Conservation (phyloP, 2,797 vertebrate species). For the Craterocephalus amniculus region DNA sequence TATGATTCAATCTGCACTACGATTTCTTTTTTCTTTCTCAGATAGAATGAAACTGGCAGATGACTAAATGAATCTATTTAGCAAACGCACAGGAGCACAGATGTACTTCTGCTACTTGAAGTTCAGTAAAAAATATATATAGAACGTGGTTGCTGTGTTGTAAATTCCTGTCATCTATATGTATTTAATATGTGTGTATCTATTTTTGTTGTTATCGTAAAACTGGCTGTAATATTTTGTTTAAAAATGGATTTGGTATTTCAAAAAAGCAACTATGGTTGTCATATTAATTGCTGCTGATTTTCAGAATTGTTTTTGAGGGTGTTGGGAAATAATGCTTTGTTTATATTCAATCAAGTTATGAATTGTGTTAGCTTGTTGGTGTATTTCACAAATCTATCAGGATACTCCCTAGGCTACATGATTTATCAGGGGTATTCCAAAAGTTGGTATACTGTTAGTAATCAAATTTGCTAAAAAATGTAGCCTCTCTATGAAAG, state of each 20-base stretch:
- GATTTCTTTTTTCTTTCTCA: slow-evolving; percentile 48
- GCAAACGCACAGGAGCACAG: slow-evolving; percentile 74
- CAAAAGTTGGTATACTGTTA: slow-evolving; percentile 73
- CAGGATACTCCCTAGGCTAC: slow-evolving; percentile 68
- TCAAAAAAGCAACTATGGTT: slow-evolving; percentile 78
- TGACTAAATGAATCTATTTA: slow-evolving; percentile 73
- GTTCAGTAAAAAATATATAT: slow-evolving; percentile 70
- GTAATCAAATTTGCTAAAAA: slow-evolving; percentile 72
- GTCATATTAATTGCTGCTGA: slow-evolving; percentile 84
- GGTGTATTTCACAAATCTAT: slow-evolving; percentile 78
- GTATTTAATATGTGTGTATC: slow-evolving; percentile 83
- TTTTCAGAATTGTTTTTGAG: slow-evolving; percentile 79
- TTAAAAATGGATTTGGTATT: slow-evolving; percentile 81
- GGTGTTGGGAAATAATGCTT: slow-evolving; percentile 79
- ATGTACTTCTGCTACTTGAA: slow-evolving; percentile 75
- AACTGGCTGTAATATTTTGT: slow-evolving; percentile 83
- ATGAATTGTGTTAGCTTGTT: slow-evolving; percentile 84
- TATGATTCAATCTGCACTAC: slow-evolving; percentile 71
- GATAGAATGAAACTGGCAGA: slow-evolving; percentile 68
- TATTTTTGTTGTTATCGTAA: slow-evolving; percentile 83
- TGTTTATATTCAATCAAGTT: slow-evolving; percentile 79
- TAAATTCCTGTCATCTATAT: slow-evolving; percentile 86
- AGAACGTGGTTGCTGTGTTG: slow-evolving; percentile 85
- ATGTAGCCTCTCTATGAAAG: slow-evolving; percentile 72
- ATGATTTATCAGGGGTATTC: slow-evolving; percentile 72